phyloP scores from a whole-genome alignment of 2,888 invertebrate genomes.

The Rhogogaster chlorosoma region DNA sequence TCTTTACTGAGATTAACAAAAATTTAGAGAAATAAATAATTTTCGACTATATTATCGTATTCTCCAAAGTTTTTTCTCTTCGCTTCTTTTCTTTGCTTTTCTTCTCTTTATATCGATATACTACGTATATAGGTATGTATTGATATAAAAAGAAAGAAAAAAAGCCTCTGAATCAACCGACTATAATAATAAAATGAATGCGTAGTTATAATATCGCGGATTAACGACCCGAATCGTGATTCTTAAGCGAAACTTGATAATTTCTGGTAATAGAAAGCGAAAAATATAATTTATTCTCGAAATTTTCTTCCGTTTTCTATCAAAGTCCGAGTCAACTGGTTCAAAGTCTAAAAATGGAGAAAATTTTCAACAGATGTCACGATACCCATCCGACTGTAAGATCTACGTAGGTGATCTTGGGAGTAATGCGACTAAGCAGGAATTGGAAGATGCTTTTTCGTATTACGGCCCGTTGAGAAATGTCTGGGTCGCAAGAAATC shows the following conservation, averaged over 20 bases:
- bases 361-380: conserved; percentile 81
- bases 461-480: conserved; percentile 95
- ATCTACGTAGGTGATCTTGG: conserved; percentile 98
- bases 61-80: not conserved
- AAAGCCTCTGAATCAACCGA: not conserved
- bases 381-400: conserved; percentile 93
- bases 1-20: not conserved
- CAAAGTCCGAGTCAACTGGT: not conserved
- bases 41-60: not conserved
- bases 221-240: not conserved
- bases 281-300: not conserved
- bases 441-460: conserved; percentile 95
- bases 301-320: not conserved
- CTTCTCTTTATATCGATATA: not conserved
- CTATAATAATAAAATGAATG: not conserved
- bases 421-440: conserved; percentile 93
- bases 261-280: not conserved
- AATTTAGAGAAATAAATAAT: not conserved
- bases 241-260: not conserved
- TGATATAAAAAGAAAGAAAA: not conserved
- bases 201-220: not conserved
- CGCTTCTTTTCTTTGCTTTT: not conserved
- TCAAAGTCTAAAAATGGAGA: not conserved
- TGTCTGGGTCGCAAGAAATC: conserved; percentile 99
- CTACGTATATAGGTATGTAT: not conserved